A percentile compares a stretch with the other conserved stretches of the same genome.
phyloP scores from a whole-genome alignment of 2,113 vertebrate genomes.

The Lophura nycthemera region DNA sequence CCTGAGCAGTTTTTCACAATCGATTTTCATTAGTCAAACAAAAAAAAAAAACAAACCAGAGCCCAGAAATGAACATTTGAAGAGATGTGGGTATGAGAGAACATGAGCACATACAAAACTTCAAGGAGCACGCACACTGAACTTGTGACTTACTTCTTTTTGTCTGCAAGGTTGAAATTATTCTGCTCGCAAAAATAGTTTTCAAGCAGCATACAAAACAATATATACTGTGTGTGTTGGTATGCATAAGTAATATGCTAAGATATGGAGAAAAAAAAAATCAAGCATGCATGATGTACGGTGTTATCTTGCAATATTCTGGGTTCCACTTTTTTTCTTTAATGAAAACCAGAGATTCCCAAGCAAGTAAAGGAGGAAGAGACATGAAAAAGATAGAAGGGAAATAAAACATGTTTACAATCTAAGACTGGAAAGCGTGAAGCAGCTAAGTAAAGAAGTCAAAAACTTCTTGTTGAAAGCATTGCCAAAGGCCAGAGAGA shows the following conservation, averaged over 20 bases:
- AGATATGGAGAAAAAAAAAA: rapidly evolving
- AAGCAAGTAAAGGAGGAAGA: neutral
- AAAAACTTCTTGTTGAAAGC: neutral
- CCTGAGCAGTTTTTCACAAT: neutral
- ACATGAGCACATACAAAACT: neutral
- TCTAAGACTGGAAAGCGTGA: neutral
- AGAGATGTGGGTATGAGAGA: neutral
- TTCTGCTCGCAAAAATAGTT: neutral
- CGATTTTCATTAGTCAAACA: neutral
- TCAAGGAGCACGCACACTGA: neutral
- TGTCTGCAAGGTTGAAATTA: neutral
- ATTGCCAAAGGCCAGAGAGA: neutral
- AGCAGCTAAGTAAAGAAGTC: neutral
- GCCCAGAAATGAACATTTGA: neutral
- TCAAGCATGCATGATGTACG: neutral
- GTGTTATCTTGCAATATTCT: neutral
- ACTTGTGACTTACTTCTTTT: neutral
- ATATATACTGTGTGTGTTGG: neutral
- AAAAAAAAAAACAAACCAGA: neutral
- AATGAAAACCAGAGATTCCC: neutral
- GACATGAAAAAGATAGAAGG: neutral
- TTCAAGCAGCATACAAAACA: constrained; percentile 12
- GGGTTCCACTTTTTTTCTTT: neutral
- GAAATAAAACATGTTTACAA: constrained; percentile 19
- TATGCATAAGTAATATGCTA: neutral